Conservation (phyloP, 2,113 vertebrate species). For the Aphyosemion australe region DNA sequence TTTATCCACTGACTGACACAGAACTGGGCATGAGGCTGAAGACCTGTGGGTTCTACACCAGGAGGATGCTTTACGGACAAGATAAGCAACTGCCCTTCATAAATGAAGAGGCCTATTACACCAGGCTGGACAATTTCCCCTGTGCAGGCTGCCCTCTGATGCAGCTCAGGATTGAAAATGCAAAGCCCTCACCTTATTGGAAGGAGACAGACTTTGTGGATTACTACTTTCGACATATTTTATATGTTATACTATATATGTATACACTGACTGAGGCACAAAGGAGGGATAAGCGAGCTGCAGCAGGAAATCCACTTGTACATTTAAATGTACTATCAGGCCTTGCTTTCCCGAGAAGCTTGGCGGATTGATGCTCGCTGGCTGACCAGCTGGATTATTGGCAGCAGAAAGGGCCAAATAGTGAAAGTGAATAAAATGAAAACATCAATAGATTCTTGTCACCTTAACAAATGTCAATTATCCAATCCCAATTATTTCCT, state of each 20-base stretch:
- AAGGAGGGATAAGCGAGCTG: constrained; percentile 59
- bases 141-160: constrained; percentile 42
- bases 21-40: constrained; percentile 51
- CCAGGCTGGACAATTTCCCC: constrained; percentile 6
- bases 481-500: constrained; percentile 36
- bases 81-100: constrained; percentile 59
- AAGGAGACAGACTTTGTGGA: constrained; percentile 50
- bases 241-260: no score
- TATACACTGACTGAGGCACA: constrained; percentile 30
- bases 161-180: constrained; percentile 46
- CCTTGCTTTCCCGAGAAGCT: constrained; percentile 29
- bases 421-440: constrained; percentile 5
- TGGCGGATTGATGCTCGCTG: constrained; percentile 17
- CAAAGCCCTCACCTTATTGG: constrained; percentile 59
- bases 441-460: constrained; percentile 38
- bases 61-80: constrained; percentile 47
- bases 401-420: constrained; percentile 9
- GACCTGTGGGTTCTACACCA: constrained; percentile 40
- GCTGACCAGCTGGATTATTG: constrained; percentile 26
- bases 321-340: constrained; percentile 32
- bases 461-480: constrained; percentile 35
- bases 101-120: constrained; percentile 45
- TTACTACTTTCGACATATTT: constrained; percentile 35
- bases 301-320: constrained; percentile 57
- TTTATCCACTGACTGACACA: constrained; percentile 10